Evolutionary conservation across 2,797 vertebrate genomes (phyloP), one percentile per base, ranked within the genome.

Genomic region (Sebastiscus albofasciatus): DNA sequence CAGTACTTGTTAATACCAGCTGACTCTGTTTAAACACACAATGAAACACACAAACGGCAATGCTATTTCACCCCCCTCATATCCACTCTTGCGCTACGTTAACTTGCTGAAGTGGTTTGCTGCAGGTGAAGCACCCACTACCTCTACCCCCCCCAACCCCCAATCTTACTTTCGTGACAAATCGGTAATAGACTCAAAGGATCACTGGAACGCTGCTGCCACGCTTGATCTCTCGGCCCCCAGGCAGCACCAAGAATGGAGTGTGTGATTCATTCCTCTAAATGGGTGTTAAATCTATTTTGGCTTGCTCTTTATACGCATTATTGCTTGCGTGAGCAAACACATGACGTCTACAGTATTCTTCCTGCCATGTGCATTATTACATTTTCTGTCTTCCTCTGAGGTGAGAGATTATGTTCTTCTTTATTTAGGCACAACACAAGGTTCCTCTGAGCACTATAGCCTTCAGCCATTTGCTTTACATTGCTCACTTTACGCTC

Each of bases 1-100:
- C 80, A 75, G 74, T 79, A 64, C 79, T 77, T 66, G 72, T 76
- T 71, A 77, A 86, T 70, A 66, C 73, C 59, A 27, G 75, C 77
- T 70, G 77, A 72, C 77, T 79, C 20, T 75, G 72, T 68, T 49
- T 11, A 79, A 55, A 77, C 62, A 65, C 61, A 71, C 16, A 46
- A 46, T 46, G 16, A 1, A 46, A 74, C 49, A 69, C 22, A 18
- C 13, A 20, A 31, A 14, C 18, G 10, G 5, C n/a, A 31, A 6
- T 12, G 13, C 20, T 42, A 11, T 26, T 27, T 20, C 11, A 3
- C 8, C 11, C 7, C n/a, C 31, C 18, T 24, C 22, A 26, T 24
- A 56, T 70, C 24, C 49, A 39, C 67, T 65, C 60, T 31, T 42
- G 16, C 55, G 29, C 22, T 68, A 22, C 2, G 9, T 42, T 58